Conservation (phyloP, 1,140 invertebrate species). For the Carposina sasakii region DNA sequence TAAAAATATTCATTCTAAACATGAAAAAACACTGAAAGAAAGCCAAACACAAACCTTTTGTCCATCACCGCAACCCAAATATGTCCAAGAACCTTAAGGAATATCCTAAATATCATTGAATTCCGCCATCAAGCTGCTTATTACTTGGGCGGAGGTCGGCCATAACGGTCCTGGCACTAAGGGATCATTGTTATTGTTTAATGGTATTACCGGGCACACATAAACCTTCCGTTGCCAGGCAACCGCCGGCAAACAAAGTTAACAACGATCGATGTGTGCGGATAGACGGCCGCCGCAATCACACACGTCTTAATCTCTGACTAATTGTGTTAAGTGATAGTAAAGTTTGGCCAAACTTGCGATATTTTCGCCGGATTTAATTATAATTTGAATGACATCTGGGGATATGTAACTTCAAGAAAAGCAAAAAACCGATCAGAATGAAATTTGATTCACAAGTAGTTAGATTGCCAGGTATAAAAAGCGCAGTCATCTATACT, state of each 20-base stretch:
- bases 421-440: too few relatives aligned
- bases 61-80: too few relatives aligned
- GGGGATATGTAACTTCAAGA: too few relatives aligned
- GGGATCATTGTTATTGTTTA: slow-evolving; percentile 6
- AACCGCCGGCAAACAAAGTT: slow-evolving; percentile 26
- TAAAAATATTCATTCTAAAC: slow-evolving; percentile 6
- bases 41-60: too few relatives aligned
- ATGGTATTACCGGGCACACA: slow-evolving; percentile 11
- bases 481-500: too few relatives aligned
- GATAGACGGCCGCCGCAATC: slow-evolving; percentile 5
- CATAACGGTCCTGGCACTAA: slow-evolving; percentile 1
- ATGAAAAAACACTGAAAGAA: background rate
- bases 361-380: too few relatives aligned
- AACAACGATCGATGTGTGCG: slow-evolving; percentile 19
- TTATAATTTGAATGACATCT: too few relatives aligned
- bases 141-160: background rate
- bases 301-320: too few relatives aligned
- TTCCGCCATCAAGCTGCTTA: background rate
- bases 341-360: too few relatives aligned
- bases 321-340: too few relatives aligned
- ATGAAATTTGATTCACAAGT: too few relatives aligned
- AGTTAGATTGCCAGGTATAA: too few relatives aligned
- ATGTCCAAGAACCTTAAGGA: background rate
- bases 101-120: background rate
- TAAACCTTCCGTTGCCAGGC: slow-evolving; percentile 27